Percentiles rank a stretch among this genome's conserved stretches.
Conservation (phyloP, 2,888 invertebrate species). For the Alcis repandata region DNA sequence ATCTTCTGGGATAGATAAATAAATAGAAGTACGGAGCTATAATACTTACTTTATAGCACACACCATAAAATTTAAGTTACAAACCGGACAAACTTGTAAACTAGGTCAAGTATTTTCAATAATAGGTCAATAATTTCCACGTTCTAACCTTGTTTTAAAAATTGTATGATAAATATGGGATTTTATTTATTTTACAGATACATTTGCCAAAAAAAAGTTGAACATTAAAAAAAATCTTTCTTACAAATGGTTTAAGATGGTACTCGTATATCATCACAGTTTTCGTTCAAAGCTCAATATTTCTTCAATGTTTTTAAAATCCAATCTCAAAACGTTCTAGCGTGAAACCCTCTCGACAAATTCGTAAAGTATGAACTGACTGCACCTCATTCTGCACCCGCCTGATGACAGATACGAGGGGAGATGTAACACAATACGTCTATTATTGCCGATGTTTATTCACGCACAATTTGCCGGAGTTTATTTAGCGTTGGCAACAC, state of each 20-base stretch:
- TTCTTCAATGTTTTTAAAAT: background rate
- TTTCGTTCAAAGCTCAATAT: background rate
- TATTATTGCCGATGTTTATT: constrained; percentile 82
- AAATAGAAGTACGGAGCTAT: too few species aligned
- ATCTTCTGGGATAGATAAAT: too few species aligned
- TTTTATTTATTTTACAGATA: background rate
- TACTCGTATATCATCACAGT: background rate
- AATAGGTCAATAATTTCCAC: too few species aligned
- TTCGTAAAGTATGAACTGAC: constrained; percentile 49
- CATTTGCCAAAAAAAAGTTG: background rate
- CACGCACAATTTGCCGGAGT: constrained; percentile 85
- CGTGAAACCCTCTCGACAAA: constrained; percentile 44
- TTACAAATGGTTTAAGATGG: too few species aligned
- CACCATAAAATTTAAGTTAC: too few species aligned
- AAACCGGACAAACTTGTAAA: too few species aligned
- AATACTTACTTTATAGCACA: too few species aligned
- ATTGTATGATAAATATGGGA: too few species aligned
- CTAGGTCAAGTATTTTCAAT: too few species aligned
- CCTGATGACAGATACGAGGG: constrained; percentile 42
- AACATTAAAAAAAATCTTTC: background rate
- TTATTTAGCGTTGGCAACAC: constrained; percentile 81
- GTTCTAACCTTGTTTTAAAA: too few species aligned
- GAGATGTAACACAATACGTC: constrained; percentile 77
- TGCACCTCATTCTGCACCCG: constrained; percentile 40
- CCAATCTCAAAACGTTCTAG: constrained; percentile 4